Evolutionary conservation across 2,888 invertebrate genomes (phyloP).

Genomic region (Antitype chi): DNA sequence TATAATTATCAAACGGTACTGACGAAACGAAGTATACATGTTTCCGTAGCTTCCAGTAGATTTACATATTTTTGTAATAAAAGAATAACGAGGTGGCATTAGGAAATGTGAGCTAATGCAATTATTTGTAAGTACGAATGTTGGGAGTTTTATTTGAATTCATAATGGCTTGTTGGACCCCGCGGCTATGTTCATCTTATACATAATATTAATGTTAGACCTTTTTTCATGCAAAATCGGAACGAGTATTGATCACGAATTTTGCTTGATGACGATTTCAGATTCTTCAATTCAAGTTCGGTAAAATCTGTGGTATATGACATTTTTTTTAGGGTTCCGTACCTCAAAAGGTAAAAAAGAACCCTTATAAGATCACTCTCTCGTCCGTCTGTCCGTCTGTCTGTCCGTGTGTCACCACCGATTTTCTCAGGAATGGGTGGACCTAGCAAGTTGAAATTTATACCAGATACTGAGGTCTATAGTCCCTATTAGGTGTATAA

Average conservation of each 20-base stretch:
- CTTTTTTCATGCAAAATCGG: background rate
- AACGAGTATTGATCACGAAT: background rate
- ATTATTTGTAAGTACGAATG: conserved; percentile 29
- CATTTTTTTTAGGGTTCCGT: too few species aligned
- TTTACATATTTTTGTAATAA: conserved; percentile 56
- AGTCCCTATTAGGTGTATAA: too few species aligned
- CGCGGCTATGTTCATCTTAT: conserved; percentile 16
- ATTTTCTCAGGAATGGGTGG: too few species aligned
- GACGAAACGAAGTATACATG: conserved; percentile 13
- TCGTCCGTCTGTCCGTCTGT: too few species aligned
- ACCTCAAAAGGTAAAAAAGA: too few species aligned
- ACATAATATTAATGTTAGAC: background rate
- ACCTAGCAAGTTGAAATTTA: too few species aligned
- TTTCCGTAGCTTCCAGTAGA: conserved; percentile 23
- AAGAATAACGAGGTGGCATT: conserved; percentile 37
- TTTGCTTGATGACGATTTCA: background rate
- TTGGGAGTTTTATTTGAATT: conserved; percentile 13
- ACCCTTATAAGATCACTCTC: too few species aligned
- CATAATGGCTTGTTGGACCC: conserved; percentile 2
- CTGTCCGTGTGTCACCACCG: too few species aligned
- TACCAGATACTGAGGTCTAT: too few species aligned
- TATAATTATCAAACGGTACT: conserved; percentile 37
- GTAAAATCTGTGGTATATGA: background rate
- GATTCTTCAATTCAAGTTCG: background rate
- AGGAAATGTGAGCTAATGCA: conserved; percentile 39